Base-by-base conservation (phyloP, 2,113 vertebrate genomes). In the Diadophis punctatus region DNA sequence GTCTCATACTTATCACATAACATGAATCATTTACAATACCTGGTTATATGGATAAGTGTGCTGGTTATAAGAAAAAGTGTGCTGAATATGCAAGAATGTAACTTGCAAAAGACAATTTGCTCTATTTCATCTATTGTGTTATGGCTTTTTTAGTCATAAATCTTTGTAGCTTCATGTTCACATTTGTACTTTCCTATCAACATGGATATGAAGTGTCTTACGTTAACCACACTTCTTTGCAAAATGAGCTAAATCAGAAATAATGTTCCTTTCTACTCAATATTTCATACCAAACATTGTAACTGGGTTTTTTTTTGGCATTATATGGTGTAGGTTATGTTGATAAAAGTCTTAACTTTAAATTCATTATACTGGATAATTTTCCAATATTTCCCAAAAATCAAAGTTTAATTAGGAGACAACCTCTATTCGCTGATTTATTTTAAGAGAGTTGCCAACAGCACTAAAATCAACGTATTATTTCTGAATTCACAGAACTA, bases 21-120 rank as follows among this genome's bases (percentile, higher is more conserved):
- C 80, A 1, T 90, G 92, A 39, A 91, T 1, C 1, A 92, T 85
- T 60, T 60, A 86, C 92, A 89, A 20, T 84, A 80, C 51, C 34
- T 22, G 34, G 18, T 86, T 95, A 93, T 94, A 94, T 90, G 39
- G 91, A 39, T 92, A 63, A 91, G 89, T 7, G 80, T 94, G 39
- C 18, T 80, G 34, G 74, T 49, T 95, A 91, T 94, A 95, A 90
- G 39, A 90, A 51, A 92, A 63, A 91, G 91, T 5, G 86, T 94
- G 39, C 90, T 58, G 51, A 90, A 87, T 89, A 89, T 27, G 23
- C 0, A 92, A 91, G 39, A 88, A 3, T 3, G 49, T 94, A 0
- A 80, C 4, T 91, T 92, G 74, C 74, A 51, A 22, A 3, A 86
- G 3, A 60, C 34, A 68, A 39, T 94, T 55, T 16, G 43, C 43